Evolutionary conservation across 2,888 invertebrate species (phyloP), one percentile per base, ranked within the genome.

Genomic region (Acronicta psi): DNA sequence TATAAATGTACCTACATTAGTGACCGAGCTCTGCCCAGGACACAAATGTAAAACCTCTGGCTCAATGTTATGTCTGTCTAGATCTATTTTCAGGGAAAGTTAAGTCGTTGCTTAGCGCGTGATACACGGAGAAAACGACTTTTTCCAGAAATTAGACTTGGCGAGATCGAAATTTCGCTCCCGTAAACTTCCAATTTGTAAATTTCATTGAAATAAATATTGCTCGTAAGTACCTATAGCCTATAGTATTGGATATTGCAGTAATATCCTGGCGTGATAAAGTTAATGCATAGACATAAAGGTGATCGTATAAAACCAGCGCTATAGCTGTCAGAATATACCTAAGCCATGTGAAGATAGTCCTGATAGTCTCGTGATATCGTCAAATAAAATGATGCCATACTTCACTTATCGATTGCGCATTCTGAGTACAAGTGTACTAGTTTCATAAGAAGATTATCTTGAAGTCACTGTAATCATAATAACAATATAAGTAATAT

Each of bases 231-330:
- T n/a, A n/a, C n/a, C n/a, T n/a, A n/a, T n/a, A n/a, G n/a, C n/a
- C n/a, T n/a, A 20, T 5, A 20, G 20, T 20, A 20, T 20, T 4
- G 20, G 2, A 45, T 52, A 65, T 49, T 51, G 51, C 34, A 14
- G 44, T 52, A 49, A 56, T 56, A 52, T 31, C 18, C 6, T 17
- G 47, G 8, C 20, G 45, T 49, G 51, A 61, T 67, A 67, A 67
- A 61, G 29, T 61, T 61, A 56, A 67, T 52, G 52, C 23, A 25
- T 6, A n/a, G 25, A 34, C 50, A 44, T 69, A 58, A 69, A 67
- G 53, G 58, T 54, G 53, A 50, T 14, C 41, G 45, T 58, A 29
- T 69, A 51, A 53, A 53, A 23, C 45, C 45, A 43, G 25, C 49
- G 45, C 51, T 52, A 25, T 44, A 44, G 17, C 38, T 31, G 11